Base-by-base conservation (phyloP, 2,797 vertebrate species). In the Gallirallus australis region DNA sequence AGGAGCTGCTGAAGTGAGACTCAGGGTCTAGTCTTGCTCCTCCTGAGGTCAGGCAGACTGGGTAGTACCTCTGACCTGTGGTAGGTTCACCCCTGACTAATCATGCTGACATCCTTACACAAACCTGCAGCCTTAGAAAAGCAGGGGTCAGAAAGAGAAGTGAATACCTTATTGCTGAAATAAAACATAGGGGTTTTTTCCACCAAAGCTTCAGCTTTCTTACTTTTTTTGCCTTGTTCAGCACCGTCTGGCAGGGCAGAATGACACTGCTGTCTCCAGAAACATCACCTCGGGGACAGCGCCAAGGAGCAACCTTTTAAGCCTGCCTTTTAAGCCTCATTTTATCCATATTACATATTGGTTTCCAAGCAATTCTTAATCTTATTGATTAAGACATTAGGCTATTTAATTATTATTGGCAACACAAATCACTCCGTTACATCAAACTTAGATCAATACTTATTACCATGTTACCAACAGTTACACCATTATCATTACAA, bases 331-430 rank as follows among this genome's bases (percentile, higher is more conserved):
- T 72, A 91, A 88, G 40, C 17, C 5, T 73, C 45, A 31, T 79
- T 94, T 93, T 82, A 59, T 65, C 30, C 59, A 12, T 59, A 72
- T 69, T 78, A 65, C 24, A 54, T 76, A 59, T 24, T 73, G 19
- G 12, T 84, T 91, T 86, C 42, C 86, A 76, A 89, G n/a, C 24
- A 35, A 73, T 88, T 82, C 63, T 70, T 82, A 79, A 90, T 69
- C 24, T 72, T 84, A 89, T 84, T 79, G 86, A 84, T 90, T 69
- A 72, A 92, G 93, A 82, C 30, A 72, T 84, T 79, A 76, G 27
- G 8, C 14, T 72, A 59, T 81, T 31, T 70, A 75, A 77, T 90
- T 93, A 84, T 71, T 80, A 93, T 65, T 69, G 80, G 39, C 57
- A 71, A 72, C 31, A 83, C 53, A 92, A 86, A 90, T 82, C 27